Evolutionary conservation across 2,797 vertebrate species (phyloP).

Genomic region (Macropodus opercularis): DNA sequence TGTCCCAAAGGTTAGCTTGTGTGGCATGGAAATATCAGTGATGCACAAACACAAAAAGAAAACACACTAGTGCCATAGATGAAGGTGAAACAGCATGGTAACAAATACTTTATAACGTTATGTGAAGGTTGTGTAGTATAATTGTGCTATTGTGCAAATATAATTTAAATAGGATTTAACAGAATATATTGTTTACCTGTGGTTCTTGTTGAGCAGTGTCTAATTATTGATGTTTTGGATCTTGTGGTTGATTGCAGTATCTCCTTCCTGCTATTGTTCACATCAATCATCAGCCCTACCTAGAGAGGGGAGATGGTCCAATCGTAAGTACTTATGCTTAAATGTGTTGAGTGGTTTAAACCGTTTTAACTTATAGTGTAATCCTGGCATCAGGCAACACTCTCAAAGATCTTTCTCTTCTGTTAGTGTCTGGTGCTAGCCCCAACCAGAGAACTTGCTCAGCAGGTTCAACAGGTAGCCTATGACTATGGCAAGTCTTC

Average conservation of each 20-base stretch:
- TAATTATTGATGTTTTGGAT: background rate
- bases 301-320: constrained; percentile 97
- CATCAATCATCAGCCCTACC: constrained; percentile 98
- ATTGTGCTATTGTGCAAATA: no score
- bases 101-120: no score
- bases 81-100: no score
- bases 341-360: background rate
- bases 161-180: background rate
- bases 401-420: constrained; percentile 14
- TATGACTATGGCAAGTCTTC: constrained; percentile 95
- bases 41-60: no score
- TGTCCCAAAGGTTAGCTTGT: no score
- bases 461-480: constrained; percentile 97
- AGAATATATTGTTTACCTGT: background rate
- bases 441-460: constrained; percentile 95
- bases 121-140: no score
- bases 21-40: no score
- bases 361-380: background rate
- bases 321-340: constrained; percentile 86
- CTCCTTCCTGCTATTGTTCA: constrained; percentile 97
- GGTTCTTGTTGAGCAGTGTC: background rate
- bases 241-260: constrained; percentile 81
- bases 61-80: no score
- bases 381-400: background rate
- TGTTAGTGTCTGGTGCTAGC: constrained; percentile 93